Conservation (phyloP, 2,113 vertebrate species). For the Arvicanthis niloticus region DNA sequence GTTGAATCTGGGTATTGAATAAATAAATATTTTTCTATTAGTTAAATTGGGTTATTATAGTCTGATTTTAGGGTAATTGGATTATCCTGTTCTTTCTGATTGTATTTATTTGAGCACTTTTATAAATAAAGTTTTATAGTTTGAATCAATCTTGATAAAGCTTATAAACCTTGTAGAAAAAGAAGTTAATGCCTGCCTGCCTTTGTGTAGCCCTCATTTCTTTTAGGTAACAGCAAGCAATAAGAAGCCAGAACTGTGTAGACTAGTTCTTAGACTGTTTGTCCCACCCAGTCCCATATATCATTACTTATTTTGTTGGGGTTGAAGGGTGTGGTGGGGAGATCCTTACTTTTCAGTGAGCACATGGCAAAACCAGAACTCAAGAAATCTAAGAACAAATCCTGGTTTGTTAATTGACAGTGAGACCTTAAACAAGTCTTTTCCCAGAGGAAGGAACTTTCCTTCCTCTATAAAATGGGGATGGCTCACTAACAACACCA, state of each 20-base stretch:
- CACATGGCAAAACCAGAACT: background rate
- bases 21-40: background rate
- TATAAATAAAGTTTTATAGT: background rate
- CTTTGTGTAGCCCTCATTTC: background rate
- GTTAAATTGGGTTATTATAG: background rate
- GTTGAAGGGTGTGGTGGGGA: no score
- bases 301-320: background rate
- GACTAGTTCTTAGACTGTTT: background rate
- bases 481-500: background rate
- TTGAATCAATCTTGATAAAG: background rate
- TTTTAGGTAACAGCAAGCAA: background rate
- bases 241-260: background rate
- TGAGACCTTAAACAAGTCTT: background rate
- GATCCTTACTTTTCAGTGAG: background rate
- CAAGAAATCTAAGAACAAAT: background rate
- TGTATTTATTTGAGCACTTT: constrained; percentile 25
- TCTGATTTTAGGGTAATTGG: background rate
- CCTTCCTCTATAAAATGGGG: background rate
- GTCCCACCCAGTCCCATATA: background rate
- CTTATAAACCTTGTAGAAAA: background rate
- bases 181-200: no score
- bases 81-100: constrained; percentile 1
- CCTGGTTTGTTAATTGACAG: background rate
- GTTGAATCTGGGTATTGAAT: background rate
- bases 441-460: background rate